Percentiles rank a stretch among this genome's conserved stretches.
Evolutionary conservation across 2,113 vertebrate genomes (phyloP).

Genomic region (Caloenas nicobarica): DNA sequence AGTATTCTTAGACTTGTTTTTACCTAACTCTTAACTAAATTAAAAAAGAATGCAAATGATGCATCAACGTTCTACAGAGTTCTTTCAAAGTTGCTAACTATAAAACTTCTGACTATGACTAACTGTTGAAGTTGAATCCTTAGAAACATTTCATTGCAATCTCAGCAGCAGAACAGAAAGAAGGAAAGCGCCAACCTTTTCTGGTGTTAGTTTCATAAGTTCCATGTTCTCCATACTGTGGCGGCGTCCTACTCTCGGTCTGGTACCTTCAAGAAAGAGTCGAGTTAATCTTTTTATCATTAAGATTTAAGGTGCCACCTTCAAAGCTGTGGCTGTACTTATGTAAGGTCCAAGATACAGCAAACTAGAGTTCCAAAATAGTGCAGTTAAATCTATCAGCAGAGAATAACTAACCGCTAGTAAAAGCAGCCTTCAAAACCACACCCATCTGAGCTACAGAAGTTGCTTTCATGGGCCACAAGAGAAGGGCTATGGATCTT

Average conservation of each 20-base stretch:
- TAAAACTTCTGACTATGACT: not conserved
- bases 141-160: not conserved
- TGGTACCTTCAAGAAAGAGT: conserved; percentile 77
- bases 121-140: not conserved
- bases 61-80: not conserved
- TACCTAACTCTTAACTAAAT: not conserved
- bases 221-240: conserved; percentile 99
- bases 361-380: not conserved
- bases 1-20: not conserved
- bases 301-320: not conserved
- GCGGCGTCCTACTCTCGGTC: conserved; percentile 82
- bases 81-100: not conserved
- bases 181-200: conserved; percentile 81
- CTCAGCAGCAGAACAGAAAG: not conserved
- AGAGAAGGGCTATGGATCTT: not conserved
- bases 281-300: not conserved
- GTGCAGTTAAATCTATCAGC: not conserved
- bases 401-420: not conserved
- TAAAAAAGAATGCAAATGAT: not conserved
- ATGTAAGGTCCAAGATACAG: not conserved
- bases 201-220: conserved; percentile 93
- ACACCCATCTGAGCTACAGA: not conserved
- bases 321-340: not conserved
- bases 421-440: not conserved
- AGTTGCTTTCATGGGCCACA: not conserved